Evolutionary conservation across 2,888 invertebrate species (phyloP).

Genomic region (Elegia similella): DNA sequence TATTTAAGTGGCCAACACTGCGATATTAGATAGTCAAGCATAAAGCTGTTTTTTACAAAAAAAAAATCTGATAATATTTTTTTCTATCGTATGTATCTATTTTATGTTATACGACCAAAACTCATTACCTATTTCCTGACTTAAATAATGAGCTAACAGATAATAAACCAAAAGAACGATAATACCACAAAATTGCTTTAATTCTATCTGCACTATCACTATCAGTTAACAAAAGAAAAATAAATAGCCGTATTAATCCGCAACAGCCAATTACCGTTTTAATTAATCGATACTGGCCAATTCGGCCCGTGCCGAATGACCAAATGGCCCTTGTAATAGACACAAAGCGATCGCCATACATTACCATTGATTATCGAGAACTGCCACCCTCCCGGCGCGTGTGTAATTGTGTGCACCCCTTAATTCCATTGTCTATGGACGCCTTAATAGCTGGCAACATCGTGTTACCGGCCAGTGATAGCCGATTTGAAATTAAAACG

Average conservation of each 20-base stretch:
- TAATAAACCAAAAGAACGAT: not conserved
- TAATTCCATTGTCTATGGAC: constrained; percentile 42
- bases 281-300: constrained; percentile 65
- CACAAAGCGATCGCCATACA: constrained; percentile 55
- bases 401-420: constrained; percentile 52
- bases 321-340: constrained; percentile 60
- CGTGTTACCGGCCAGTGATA: constrained; percentile 31
- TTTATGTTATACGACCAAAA: too few relatives aligned
- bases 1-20: too few relatives aligned
- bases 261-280: constrained; percentile 52
- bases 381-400: constrained; percentile 59
- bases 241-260: constrained; percentile 25
- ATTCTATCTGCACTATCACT: not conserved
- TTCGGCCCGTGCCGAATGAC: constrained; percentile 57
- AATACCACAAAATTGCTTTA: not conserved
- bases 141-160: too few relatives aligned
- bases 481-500: constrained; percentile 48
- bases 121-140: too few relatives aligned
- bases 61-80: too few relatives aligned
- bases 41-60: too few relatives aligned
- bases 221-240: constrained; percentile 23
- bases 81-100: too few relatives aligned
- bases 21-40: too few relatives aligned
- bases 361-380: constrained; percentile 72
- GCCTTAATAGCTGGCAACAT: constrained; percentile 64